Percentiles rank a stretch among this genome's conserved stretches.
phyloP scores from a whole-genome alignment of 2,888 invertebrate genomes.

The Limnephilus auricula region DNA sequence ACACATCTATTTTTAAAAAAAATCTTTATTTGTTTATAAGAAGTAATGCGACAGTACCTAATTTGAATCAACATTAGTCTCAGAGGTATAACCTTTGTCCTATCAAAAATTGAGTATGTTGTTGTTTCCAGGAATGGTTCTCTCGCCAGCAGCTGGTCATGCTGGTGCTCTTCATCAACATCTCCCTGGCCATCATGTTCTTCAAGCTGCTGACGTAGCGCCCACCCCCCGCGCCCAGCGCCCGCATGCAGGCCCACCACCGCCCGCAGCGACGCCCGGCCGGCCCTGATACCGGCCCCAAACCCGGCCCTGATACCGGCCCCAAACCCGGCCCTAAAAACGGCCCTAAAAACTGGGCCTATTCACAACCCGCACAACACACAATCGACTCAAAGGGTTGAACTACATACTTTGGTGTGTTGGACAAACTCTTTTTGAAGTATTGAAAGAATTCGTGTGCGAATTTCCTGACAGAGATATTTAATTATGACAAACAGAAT shows the following conservation, averaged over 20 bases:
- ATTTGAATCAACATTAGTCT: no score
- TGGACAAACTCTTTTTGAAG: not conserved
- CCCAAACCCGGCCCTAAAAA: not conserved
- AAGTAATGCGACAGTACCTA: no score
- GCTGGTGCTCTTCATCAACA: constrained; percentile 95
- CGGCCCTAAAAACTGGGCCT: constrained; percentile 14
- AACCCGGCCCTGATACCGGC: not conserved
- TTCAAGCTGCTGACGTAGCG: constrained; percentile 97
- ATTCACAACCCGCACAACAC: not conserved
- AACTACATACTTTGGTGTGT: not conserved
- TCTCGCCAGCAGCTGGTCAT: constrained; percentile 96
- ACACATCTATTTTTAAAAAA: no score
- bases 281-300: not conserved
- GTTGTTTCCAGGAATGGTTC: constrained; percentile 92
- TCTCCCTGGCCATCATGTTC: constrained; percentile 96
- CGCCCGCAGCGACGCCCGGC: not conserved
- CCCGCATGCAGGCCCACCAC: constrained; percentile 30
- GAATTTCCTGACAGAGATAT: not conserved
- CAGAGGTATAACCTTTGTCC: not conserved
- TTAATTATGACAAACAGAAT: not conserved
- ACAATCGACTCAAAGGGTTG: not conserved
- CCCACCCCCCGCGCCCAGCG: constrained; percentile 72
- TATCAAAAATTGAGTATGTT: not conserved
- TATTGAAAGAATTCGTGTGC: not conserved
- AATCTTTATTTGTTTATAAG: no score